Conservation (phyloP, 2,113 vertebrate genomes). For the Myotis brandtii region DNA sequence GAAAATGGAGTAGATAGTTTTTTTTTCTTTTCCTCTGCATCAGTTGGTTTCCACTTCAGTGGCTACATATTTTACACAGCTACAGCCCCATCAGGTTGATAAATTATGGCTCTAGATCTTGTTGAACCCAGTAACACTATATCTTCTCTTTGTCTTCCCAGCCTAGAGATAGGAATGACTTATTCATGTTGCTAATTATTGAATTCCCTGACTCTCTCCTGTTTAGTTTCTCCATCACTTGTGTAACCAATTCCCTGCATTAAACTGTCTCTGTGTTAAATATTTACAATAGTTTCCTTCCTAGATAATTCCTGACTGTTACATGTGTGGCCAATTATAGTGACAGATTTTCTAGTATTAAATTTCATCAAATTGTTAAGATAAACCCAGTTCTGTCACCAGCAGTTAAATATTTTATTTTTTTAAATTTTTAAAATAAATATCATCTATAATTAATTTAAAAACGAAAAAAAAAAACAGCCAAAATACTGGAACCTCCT, state of each 20-base stretch:
- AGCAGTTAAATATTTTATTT: constrained; percentile 1
- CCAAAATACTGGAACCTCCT: background rate
- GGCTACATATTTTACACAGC: background rate
- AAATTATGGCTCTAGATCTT: background rate
- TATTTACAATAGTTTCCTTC: background rate
- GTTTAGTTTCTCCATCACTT: background rate
- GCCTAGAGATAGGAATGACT: background rate
- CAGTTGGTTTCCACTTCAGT: background rate
- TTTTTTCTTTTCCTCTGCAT: background rate
- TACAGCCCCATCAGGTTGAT: background rate
- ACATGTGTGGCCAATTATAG: background rate
- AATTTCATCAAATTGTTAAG: background rate
- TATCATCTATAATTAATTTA: background rate
- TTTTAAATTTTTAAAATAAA: background rate
- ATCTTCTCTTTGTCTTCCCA: background rate
- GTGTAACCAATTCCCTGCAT: background rate
- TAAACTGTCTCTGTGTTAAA: background rate
- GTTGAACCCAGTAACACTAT: background rate
- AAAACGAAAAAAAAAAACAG: background rate
- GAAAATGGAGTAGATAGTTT: background rate
- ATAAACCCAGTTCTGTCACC: background rate
- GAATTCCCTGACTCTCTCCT: background rate
- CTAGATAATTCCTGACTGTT: background rate
- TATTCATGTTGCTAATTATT: background rate
- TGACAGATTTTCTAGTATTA: constrained; percentile 36